A percentile compares a stretch with the other conserved stretches of the same genome.
Evolutionary conservation across 2,797 vertebrate genomes (phyloP).

Genomic region (Myripristis jacobus): DNA sequence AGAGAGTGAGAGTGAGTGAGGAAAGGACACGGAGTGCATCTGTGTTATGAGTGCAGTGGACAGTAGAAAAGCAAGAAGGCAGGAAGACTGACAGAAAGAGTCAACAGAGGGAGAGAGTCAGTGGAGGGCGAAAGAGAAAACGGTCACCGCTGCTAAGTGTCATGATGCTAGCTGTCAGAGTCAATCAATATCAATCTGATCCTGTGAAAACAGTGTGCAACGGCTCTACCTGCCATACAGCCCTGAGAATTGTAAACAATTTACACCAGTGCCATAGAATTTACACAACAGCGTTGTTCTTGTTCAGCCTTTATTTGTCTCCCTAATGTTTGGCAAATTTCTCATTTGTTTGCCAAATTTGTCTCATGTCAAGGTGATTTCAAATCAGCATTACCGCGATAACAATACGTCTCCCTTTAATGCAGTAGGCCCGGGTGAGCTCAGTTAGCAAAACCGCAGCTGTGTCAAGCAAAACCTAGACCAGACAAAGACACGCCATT

Average conservation of each 20-base stretch:
- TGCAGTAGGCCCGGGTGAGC: slow-evolving; percentile 24
- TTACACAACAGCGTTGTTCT: slow-evolving; percentile 40
- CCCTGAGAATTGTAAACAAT: slow-evolving; percentile 63
- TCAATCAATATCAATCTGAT: slow-evolving; percentile 76
- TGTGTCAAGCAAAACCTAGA: slow-evolving; percentile 27
- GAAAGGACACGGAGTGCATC: slow-evolving; percentile 38
- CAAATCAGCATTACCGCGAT: slow-evolving; percentile 43
- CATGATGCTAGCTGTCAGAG: slow-evolving; percentile 73
- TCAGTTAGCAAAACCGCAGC: slow-evolving; percentile 31
- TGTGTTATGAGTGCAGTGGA: slow-evolving; percentile 24
- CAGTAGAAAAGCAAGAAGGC: slow-evolving; percentile 19
- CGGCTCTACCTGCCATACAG: slow-evolving; percentile 57
- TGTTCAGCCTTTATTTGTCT: slow-evolving; percentile 42
- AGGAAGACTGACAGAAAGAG: slow-evolving; percentile 21
- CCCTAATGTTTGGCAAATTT: slow-evolving; percentile 58
- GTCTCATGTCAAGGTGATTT: slow-evolving; percentile 59
- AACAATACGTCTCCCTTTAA: slow-evolving; percentile 24
- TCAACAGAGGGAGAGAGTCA: slow-evolving; percentile 14
- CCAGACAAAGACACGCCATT: slow-evolving; percentile 37
- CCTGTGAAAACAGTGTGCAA: slow-evolving; percentile 66
- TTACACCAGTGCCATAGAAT: slow-evolving; percentile 46
- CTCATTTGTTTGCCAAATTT: slow-evolving; percentile 73
- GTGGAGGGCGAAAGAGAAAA: slow-evolving; percentile 51
- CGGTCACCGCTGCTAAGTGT: slow-evolving; percentile 60
- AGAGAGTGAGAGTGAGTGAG: slow-evolving; percentile 23